Conservation (phyloP, 2,797 vertebrate genomes). For the Chelidonichthys spinosus region DNA sequence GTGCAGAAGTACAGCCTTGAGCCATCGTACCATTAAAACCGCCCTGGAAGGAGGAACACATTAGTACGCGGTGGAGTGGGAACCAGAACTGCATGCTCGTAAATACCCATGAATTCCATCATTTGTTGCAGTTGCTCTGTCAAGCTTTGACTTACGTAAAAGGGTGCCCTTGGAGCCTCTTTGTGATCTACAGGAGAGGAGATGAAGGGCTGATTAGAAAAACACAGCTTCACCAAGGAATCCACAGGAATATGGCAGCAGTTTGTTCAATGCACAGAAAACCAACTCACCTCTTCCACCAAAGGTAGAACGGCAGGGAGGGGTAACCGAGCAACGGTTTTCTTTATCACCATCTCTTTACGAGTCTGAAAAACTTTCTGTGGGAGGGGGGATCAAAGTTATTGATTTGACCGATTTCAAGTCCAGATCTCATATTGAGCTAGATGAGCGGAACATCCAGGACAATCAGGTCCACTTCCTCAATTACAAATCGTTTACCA, state of each 20-base stretch:
- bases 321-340: slow-evolving; percentile 94
- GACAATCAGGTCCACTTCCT: background rate
- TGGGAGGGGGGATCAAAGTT: slow-evolving; percentile 24
- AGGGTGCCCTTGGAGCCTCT: slow-evolving; percentile 93
- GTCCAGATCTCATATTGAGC: no score
- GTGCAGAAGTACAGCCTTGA: slow-evolving; percentile 92
- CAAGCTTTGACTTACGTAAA: slow-evolving; percentile 84
- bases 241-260: background rate
- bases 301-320: slow-evolving; percentile 92
- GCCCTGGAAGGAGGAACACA: slow-evolving; percentile 84
- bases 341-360: slow-evolving; percentile 91
- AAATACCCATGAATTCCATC: no score
- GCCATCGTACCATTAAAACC: slow-evolving; percentile 92
- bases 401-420: background rate
- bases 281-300: slow-evolving; percentile 88
- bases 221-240: background rate
- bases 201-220: slow-evolving; percentile 5
- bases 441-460: background rate
- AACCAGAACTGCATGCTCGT: background rate
- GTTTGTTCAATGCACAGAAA: background rate
- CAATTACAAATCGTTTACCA: background rate
- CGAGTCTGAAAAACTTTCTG: slow-evolving; percentile 96
- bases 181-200: slow-evolving; percentile 86
- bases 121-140: background rate
- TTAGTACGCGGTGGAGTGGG: background rate